These are phyloP conservation scores for Kryptopterus vitreolus DNA, from an alignment of 2,797 vertebrate species.

Conservation along the genomic window DNA sequence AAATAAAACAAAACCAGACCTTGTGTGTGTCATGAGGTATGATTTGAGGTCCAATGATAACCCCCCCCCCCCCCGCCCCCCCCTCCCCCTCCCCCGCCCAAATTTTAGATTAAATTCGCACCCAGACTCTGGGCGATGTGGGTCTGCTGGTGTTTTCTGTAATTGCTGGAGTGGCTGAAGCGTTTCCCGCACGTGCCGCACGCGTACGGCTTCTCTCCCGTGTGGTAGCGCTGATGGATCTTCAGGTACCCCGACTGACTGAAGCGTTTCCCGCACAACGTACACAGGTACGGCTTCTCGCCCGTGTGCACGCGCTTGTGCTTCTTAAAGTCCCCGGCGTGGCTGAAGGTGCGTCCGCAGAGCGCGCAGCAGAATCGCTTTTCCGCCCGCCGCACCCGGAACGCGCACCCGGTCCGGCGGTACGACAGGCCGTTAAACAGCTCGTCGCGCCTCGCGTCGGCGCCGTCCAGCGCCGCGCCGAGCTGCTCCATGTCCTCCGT, in stretches of 20 bases:
- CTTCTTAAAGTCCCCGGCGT: constrained; percentile 45
- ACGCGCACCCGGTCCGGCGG: neutral
- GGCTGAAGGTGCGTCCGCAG: constrained; percentile 48
- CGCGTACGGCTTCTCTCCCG: constrained; percentile 58
- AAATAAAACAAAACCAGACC: too few species aligned
- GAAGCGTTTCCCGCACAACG: constrained; percentile 57
- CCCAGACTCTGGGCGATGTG: constrained; percentile 22
- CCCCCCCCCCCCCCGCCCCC: neutral
- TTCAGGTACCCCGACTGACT: constrained; percentile 56
- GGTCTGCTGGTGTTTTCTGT: constrained; percentile 57
- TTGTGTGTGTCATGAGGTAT: neutral
- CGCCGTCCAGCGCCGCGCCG: constrained; percentile 14
- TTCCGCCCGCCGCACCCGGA: neutral
- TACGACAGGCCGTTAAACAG: constrained; percentile 19
- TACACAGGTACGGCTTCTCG: constrained; percentile 54
- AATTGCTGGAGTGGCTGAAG: constrained; percentile 59
- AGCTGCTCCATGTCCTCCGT: constrained; percentile 38
- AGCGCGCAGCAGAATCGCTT: constrained; percentile 43
- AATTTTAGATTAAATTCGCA: neutral
- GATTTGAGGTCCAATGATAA: neutral
- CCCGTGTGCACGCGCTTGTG: constrained; percentile 42
- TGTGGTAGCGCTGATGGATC: constrained; percentile 58
- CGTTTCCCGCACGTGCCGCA: constrained; percentile 53
- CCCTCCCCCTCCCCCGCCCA: neutral
- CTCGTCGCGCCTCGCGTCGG: neutral